Conservation (phyloP, 2,797 vertebrate species). For the Amniataba percoides region DNA sequence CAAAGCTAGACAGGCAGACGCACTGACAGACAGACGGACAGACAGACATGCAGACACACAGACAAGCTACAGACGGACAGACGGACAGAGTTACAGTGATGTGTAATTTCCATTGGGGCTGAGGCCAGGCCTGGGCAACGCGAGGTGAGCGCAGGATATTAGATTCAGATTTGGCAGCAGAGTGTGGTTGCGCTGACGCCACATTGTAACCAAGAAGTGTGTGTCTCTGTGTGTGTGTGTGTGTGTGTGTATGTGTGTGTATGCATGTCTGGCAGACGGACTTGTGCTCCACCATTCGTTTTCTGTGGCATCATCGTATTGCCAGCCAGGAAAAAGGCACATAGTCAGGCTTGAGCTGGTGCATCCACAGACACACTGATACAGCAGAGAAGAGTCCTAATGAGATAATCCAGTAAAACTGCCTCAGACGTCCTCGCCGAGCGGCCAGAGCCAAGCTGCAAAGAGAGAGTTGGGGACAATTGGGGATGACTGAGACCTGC, state of each 20-base stretch:
- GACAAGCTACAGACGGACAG: slow-evolving; percentile 55
- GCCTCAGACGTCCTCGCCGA: slow-evolving; percentile 34
- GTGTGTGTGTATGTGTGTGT: slow-evolving; percentile 31
- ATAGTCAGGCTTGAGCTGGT: slow-evolving; percentile 48
- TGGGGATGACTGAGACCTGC: slow-evolving; percentile 15
- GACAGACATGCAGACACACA: slow-evolving; percentile 31
- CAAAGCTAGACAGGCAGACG: slow-evolving; percentile 53
- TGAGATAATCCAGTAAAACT: slow-evolving; percentile 57
- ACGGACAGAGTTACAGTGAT: slow-evolving; percentile 76
- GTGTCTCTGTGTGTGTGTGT: slow-evolving; percentile 42
- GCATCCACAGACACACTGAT: slow-evolving; percentile 42
- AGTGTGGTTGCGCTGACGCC: slow-evolving; percentile 74
- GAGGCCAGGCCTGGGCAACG: slow-evolving; percentile 68
- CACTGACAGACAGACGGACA: slow-evolving; percentile 43
- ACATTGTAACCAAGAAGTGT: slow-evolving; percentile 79
- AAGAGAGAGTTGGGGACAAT: slow-evolving; percentile 15
- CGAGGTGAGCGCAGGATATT: slow-evolving; percentile 80
- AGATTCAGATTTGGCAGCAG: slow-evolving; percentile 81
- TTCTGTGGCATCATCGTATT: slow-evolving; percentile 65
- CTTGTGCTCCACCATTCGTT: slow-evolving; percentile 61
- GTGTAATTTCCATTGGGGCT: slow-evolving; percentile 80
- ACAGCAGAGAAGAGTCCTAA: slow-evolving; percentile 52
- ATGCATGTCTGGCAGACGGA: slow-evolving; percentile 53
- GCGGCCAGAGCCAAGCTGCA: slow-evolving; percentile 12
- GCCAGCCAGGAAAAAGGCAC: slow-evolving; percentile 62